These are phyloP conservation scores for Clistopyga incitator DNA, from an alignment of 2,888 invertebrate species.

Conservation along the genomic window DNA sequence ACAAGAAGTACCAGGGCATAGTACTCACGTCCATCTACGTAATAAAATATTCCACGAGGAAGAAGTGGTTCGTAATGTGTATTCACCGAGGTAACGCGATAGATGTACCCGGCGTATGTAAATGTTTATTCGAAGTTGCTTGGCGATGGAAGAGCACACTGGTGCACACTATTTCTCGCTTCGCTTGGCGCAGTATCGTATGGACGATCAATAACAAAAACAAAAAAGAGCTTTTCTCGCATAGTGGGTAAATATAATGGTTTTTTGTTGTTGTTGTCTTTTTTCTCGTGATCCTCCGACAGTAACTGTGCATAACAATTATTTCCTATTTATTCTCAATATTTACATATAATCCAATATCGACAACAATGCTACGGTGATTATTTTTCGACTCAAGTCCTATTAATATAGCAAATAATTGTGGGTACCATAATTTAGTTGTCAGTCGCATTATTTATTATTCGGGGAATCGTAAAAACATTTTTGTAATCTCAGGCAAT, in stretches of 20 bases:
- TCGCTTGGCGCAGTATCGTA: not conserved
- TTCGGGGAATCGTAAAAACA: too few relatives aligned
- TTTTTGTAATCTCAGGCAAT: too few relatives aligned
- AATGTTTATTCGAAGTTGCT: constrained; percentile 20
- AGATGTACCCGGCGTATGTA: constrained; percentile 13
- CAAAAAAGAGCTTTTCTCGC: constrained; percentile 4
- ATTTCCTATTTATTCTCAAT: not conserved
- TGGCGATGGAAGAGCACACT: not conserved
- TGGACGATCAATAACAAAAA: constrained; percentile 14
- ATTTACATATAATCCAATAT: not conserved
- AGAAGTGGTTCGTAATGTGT: not conserved
- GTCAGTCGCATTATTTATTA: too few relatives aligned
- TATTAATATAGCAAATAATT: too few relatives aligned
- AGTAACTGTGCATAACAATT: not conserved
- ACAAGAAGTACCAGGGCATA: not conserved
- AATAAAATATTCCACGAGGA: constrained; percentile 14
- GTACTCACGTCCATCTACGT: not conserved
- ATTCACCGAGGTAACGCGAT: constrained; percentile 6
- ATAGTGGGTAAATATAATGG: not conserved
- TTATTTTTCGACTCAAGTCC: not conserved
- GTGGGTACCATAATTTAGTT: too few relatives aligned
- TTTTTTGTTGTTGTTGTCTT: too few relatives aligned
- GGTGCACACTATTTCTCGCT: not conserved
- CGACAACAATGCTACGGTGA: not conserved
- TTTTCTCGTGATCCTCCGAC: not conserved